Percentiles rank a stretch among this genome's conserved stretches.
phyloP scores from a whole-genome alignment of 2,113 vertebrate species.

The Cynoglossus semilaevis region DNA sequence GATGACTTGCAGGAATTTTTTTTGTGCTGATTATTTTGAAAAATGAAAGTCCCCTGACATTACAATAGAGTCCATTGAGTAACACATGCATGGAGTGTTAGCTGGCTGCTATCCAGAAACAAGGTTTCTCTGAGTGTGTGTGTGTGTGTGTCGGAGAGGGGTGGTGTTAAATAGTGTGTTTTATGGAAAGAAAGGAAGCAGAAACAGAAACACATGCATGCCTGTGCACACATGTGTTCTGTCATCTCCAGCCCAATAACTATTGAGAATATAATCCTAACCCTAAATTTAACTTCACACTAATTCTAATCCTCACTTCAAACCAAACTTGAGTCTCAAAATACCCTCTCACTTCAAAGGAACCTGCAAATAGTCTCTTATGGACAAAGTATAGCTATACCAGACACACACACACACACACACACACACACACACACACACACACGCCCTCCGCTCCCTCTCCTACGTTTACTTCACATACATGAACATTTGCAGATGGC shows the following conservation, averaged over 20 bases:
- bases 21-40: slow-evolving; percentile 68
- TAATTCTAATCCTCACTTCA: no score
- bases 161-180: slow-evolving; percentile 63
- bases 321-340: no score
- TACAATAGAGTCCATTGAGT: slow-evolving; percentile 83
- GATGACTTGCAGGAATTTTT: slow-evolving; percentile 49
- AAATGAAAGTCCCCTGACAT: slow-evolving; percentile 70
- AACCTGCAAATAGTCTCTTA: no score
- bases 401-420: slow-evolving; percentile 12
- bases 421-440: slow-evolving; percentile 23
- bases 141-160: slow-evolving; percentile 37
- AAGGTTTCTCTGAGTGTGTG: slow-evolving; percentile 66
- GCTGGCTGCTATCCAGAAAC: slow-evolving; percentile 55
- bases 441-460: slow-evolving; percentile 11
- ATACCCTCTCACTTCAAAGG: no score
- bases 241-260: no score
- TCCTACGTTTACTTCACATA: slow-evolving; percentile 19
- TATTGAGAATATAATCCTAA: no score
- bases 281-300: no score
- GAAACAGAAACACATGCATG: neutral
- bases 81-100: slow-evolving; percentile 45
- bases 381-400: no score
- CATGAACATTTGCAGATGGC: slow-evolving; percentile 41
- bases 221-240: no score
- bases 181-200: slow-evolving; percentile 47